Percentiles rank a stretch among this genome's conserved stretches.
phyloP scores from a whole-genome alignment of 1,140 invertebrate genomes.

The Panulirus ornatus region DNA sequence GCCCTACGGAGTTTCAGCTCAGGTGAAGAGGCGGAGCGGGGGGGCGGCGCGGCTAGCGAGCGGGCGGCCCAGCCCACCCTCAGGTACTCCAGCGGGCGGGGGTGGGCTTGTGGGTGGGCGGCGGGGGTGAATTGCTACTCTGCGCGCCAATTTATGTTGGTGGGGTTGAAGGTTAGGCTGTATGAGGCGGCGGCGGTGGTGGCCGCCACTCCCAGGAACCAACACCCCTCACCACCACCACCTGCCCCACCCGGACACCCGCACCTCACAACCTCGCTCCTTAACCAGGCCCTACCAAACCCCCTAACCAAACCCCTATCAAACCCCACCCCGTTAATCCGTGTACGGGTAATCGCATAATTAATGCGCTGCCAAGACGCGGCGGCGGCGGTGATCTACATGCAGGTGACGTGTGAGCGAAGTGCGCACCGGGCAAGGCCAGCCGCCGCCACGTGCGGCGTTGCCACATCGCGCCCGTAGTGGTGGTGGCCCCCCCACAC shows the following conservation, averaged over 20 bases:
- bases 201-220: neutral
- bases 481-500: too few relatives aligned
- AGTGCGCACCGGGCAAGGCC: slow-evolving; percentile 51
- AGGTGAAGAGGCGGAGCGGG: too few relatives aligned
- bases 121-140: slow-evolving; percentile 49
- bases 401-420: slow-evolving; percentile 37
- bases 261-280: neutral
- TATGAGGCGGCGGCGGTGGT: neutral
- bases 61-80: too few relatives aligned
- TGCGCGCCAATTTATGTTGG: slow-evolving; percentile 47
- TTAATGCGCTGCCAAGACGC: slow-evolving; percentile 28
- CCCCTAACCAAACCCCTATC: too few relatives aligned
- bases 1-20: neutral
- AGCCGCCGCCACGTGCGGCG: slow-evolving; percentile 27
- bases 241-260: slow-evolving; percentile 1
- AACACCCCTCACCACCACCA: too few relatives aligned
- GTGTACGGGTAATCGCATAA: slow-evolving; percentile 17
- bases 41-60: too few relatives aligned
- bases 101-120: neutral
- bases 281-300: too few relatives aligned
- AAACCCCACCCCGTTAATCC: too few relatives aligned
- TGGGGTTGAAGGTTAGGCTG: slow-evolving; percentile 44
- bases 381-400: slow-evolving; percentile 39
- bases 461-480: slow-evolving; percentile 33
- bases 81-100: slow-evolving; percentile 12